Conservation (phyloP, 2,797 vertebrate genomes). For the Anableps anableps region DNA sequence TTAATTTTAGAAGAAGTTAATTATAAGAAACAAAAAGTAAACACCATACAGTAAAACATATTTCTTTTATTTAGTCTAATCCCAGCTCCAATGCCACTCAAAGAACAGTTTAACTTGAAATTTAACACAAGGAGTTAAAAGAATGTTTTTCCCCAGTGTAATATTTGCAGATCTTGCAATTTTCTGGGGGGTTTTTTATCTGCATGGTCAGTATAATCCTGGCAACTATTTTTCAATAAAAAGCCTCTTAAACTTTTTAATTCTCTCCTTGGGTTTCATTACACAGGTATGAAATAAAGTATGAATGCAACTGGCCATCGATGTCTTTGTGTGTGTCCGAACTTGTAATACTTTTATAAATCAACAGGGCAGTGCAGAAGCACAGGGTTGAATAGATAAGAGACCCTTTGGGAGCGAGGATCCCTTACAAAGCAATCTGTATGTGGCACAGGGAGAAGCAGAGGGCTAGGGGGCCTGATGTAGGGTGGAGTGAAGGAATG, state of each 20-base stretch:
- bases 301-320: constrained; percentile 35
- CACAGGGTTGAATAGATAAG: constrained; percentile 1
- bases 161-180: neutral
- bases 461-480: constrained; percentile 25
- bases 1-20: neutral
- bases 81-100: neutral
- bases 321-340: constrained; percentile 56
- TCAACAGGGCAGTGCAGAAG: constrained; percentile 49
- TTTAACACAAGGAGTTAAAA: neutral
- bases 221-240: neutral
- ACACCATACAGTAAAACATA: neutral
- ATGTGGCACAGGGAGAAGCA: constrained; percentile 38
- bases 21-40: neutral
- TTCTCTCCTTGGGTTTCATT: constrained; percentile 13
- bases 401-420: constrained; percentile 43
- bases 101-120: neutral
- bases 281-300: constrained; percentile 1
- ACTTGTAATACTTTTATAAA: constrained; percentile 63
- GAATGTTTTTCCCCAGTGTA: neutral
- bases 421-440: constrained; percentile 70
- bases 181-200: neutral
- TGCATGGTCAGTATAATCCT: constrained; percentile 5
- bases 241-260: neutral
- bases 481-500: constrained; percentile 61
- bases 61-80: neutral